A percentile compares a stretch with the other conserved stretches of the same genome.
These are phyloP conservation scores for Bombus confusus DNA, from an alignment of 1,140 invertebrate species.

Conservation along the genomic window DNA sequence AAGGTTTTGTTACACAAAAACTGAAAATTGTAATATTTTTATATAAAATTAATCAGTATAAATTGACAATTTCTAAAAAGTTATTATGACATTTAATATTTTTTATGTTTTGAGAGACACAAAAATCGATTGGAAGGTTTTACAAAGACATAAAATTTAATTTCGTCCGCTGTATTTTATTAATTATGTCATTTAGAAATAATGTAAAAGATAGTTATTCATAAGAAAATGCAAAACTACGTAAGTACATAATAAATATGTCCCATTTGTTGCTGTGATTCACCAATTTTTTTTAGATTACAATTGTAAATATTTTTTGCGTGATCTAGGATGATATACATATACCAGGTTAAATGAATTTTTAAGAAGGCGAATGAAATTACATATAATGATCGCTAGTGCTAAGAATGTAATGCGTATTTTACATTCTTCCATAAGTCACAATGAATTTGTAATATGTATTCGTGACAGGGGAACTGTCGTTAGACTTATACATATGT, in stretches of 20 bases:
- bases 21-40: not conserved
- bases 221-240: not conserved
- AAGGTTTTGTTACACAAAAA: not conserved
- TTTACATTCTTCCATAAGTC: not conserved
- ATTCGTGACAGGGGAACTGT: not conserved
- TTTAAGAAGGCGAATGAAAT: slow-evolving; percentile 4
- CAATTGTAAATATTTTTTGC: slow-evolving; percentile 46
- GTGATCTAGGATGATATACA: slow-evolving; percentile 3
- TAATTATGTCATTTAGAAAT: slow-evolving; percentile 5
- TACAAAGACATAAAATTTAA: not conserved
- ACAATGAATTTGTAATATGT: not conserved
- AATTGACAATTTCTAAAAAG: not conserved
- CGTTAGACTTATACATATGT: not conserved
- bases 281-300: slow-evolving; percentile 41
- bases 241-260: slow-evolving; percentile 10
- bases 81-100: not conserved
- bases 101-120: not conserved
- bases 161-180: not conserved
- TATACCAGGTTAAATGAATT: slow-evolving; percentile 12
- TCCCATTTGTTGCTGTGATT: slow-evolving; percentile 45
- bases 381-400: not conserved
- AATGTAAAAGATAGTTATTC: not conserved
- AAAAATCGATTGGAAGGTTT: not conserved
- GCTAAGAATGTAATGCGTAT: not conserved
- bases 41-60: not conserved